Base-by-base conservation (phyloP, 2,797 vertebrate genomes). In the Chrosomus eos region DNA sequence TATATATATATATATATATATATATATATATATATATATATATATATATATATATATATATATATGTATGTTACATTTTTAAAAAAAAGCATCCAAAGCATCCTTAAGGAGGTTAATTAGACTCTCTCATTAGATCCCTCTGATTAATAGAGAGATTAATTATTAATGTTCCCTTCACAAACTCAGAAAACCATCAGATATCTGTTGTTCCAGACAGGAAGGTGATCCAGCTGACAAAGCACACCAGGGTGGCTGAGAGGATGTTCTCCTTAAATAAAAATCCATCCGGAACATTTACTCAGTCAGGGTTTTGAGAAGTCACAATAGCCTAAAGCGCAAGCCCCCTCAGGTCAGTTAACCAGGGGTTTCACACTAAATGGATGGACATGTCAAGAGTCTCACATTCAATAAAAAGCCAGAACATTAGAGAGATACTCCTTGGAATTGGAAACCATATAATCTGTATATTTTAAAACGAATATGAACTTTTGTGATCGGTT, bases 211-310 rank as follows among this genome's bases (percentile, higher is more conserved):
- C 68, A 85, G 83, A 80, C 76, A 33, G 76, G 36, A 23, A 77
- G 62, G 51, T 78, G 82, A 84, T 78, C 74, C 48, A 60, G 26
- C 73, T 78, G 60, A 53, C 72, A 76, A 83, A 83, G 31, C 60
- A 26, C 74, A 62, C 28, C 51, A 62, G 67, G 76, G 75, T 72
- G 67, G 14, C 36, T 62, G 55, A 79, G 14, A 26, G 79, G 66
- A 81, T 79, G 53, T 64, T 81, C 80, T 81, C 16, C 53, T 72
- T 79, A 80, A 85, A 85, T 85, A 72, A 38, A 80, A 64, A 79
- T 85, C 75, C 76, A 85, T 85, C 23, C 55, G 51, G 67, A 85
- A 85, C 67, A 84, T 84, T 77, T 68, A 51, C 71, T 38, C 33
- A 45, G 48, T 84, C 73, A 67, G 73, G 48, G 73, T 68, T 83